Evolutionary conservation across 2,888 invertebrate species (phyloP).

Genomic region (Schizotus pectinicornis): DNA sequence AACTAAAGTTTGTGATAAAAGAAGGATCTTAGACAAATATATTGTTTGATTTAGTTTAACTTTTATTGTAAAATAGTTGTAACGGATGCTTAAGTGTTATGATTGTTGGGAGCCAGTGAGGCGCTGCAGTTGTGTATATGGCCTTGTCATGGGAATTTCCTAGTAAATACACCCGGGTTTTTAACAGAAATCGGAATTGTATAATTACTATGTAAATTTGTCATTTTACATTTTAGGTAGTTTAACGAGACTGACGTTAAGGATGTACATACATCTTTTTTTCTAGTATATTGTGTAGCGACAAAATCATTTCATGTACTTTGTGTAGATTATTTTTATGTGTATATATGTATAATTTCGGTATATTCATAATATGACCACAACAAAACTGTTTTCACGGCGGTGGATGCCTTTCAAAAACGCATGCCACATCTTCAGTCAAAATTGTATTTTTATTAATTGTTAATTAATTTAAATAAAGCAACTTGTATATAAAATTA

Average conservation of each 20-base stretch:
- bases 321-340: too few relatives aligned
- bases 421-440: constrained; percentile 35
- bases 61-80: too few relatives aligned
- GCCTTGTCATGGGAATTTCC: background rate
- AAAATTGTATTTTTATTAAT: constrained; percentile 50
- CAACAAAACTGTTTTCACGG: constrained; percentile 30
- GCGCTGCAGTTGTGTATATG: background rate
- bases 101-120: too few relatives aligned
- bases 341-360: too few relatives aligned
- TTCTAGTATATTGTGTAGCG: background rate
- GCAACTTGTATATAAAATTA: constrained; percentile 15
- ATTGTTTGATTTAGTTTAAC: too few relatives aligned
- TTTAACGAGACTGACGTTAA: constrained; percentile 44
- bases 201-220: too few relatives aligned
- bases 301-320: background rate
- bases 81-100: too few relatives aligned
- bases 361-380: too few relatives aligned
- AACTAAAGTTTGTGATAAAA: constrained; percentile 23
- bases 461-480: constrained; percentile 39
- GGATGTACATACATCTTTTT: constrained; percentile 41
- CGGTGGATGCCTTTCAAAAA: background rate
- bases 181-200: too few relatives aligned
- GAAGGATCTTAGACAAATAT: background rate
- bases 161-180: too few relatives aligned
- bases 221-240: constrained; percentile 7